Evolutionary conservation across 2,113 vertebrate genomes (phyloP).

Genomic region (Platichthys flesus): DNA sequence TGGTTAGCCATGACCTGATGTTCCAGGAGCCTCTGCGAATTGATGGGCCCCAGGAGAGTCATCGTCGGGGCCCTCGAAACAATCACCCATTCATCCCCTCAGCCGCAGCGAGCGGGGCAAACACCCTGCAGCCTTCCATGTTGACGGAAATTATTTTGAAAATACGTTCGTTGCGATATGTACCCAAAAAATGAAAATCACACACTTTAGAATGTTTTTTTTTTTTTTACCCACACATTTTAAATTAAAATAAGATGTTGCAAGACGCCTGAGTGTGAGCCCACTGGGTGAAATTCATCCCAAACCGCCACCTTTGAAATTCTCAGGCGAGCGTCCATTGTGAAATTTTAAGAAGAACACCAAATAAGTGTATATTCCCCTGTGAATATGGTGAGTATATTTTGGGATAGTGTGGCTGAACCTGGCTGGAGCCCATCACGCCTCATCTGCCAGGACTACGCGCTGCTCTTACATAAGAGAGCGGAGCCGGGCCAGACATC

Average conservation of each 20-base stretch:
- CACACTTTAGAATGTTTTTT: not conserved
- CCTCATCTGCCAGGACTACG: slow-evolving; percentile 69
- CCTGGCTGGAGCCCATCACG: slow-evolving; percentile 59
- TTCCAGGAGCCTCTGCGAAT: slow-evolving; percentile 72
- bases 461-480: slow-evolving; percentile 74
- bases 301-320: slow-evolving; percentile 13
- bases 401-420: slow-evolving; percentile 67
- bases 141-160: not conserved
- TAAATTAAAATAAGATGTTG: not conserved
- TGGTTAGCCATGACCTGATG: slow-evolving; percentile 75
- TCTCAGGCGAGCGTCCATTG: slow-evolving; percentile 7
- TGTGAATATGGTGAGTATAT: slow-evolving; percentile 58
- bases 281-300: not conserved
- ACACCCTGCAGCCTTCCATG: slow-evolving; percentile 29
- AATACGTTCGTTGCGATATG: not conserved
- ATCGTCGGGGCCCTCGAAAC: slow-evolving; percentile 61
- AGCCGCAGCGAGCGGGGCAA: slow-evolving; percentile 52
- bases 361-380: slow-evolving; percentile 42
- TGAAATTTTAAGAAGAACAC: slow-evolving; percentile 42
- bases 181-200: too few relatives aligned
- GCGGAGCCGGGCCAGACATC: slow-evolving; percentile 63
- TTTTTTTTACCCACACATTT: not conserved
- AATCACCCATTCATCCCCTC: slow-evolving; percentile 78
- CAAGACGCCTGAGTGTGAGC: not conserved
- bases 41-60: slow-evolving; percentile 77